Percentiles rank a stretch among this genome's conserved stretches.
Evolutionary conservation across 1,140 invertebrate genomes (phyloP).

Genomic region (Drosophila prosaltans): DNA sequence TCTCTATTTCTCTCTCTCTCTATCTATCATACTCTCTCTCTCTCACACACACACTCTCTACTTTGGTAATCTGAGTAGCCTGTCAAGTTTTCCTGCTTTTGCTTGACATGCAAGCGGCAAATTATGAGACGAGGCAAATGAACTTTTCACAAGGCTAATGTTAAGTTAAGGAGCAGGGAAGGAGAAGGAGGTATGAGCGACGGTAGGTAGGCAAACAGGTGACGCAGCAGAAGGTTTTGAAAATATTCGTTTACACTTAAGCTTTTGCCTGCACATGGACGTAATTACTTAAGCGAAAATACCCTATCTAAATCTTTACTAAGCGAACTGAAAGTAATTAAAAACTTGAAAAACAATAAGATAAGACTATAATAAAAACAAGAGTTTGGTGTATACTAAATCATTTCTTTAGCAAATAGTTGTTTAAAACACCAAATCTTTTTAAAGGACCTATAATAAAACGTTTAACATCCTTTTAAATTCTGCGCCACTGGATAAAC

Average conservation of each 20-base stretch:
- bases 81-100: conserved; percentile 42
- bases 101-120: conserved; percentile 76
- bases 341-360: too few species aligned
- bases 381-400: too few species aligned
- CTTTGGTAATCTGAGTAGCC: conserved; percentile 64
- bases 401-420: too few species aligned
- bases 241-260: conserved; percentile 48
- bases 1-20: conserved; percentile 16
- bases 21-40: conserved; percentile 9
- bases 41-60: neutral
- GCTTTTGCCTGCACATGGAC: conserved; percentile 19
- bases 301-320: too few species aligned
- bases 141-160: conserved; percentile 79
- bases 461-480: too few species aligned
- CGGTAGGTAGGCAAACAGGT: conserved; percentile 55
- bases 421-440: too few species aligned
- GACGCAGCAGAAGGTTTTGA: conserved; percentile 33
- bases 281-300: too few species aligned
- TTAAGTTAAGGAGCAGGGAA: neutral
- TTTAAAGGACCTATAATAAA: too few species aligned
- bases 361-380: too few species aligned
- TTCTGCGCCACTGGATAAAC: conserved; percentile 23
- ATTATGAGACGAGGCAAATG: conserved; percentile 77
- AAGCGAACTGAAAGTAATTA: too few species aligned
- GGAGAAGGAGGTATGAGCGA: neutral